These are phyloP conservation scores for Clarias fuscus DNA, from an alignment of 2,797 vertebrate genomes.

Conservation along the genomic window DNA sequence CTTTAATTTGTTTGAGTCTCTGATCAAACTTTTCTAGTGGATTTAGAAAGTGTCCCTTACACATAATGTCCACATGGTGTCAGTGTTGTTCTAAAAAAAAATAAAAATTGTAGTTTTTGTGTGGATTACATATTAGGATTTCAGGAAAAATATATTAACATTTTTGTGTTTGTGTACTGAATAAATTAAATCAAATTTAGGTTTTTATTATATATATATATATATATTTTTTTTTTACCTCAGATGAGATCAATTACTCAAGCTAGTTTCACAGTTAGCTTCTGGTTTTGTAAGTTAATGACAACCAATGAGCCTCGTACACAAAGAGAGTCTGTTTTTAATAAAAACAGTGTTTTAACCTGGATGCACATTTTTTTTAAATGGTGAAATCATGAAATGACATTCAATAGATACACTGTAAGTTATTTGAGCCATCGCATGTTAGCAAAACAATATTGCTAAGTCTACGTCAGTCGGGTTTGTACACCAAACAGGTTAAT, in stretches of 20 bases:
- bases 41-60: neutral
- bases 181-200: no score
- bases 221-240: no score
- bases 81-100: constrained; percentile 10
- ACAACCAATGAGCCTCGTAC: neutral
- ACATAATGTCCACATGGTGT: constrained; percentile 10
- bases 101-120: neutral
- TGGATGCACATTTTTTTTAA: neutral
- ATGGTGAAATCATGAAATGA: neutral
- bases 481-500: neutral
- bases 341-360: neutral
- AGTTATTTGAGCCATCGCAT: neutral
- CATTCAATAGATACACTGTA: neutral
- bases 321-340: neutral
- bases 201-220: no score
- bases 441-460: neutral
- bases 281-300: neutral
- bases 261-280: neutral
- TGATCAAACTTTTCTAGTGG: neutral
- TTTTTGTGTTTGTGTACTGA: neutral
- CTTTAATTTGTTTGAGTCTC: no score
- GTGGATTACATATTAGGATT: neutral
- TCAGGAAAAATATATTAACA: neutral
- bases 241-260: no score
- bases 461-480: neutral